Evolutionary conservation across 2,113 vertebrate genomes (phyloP), one percentile per base, ranked within the genome.

Genomic region (Sorex fumeus): DNA sequence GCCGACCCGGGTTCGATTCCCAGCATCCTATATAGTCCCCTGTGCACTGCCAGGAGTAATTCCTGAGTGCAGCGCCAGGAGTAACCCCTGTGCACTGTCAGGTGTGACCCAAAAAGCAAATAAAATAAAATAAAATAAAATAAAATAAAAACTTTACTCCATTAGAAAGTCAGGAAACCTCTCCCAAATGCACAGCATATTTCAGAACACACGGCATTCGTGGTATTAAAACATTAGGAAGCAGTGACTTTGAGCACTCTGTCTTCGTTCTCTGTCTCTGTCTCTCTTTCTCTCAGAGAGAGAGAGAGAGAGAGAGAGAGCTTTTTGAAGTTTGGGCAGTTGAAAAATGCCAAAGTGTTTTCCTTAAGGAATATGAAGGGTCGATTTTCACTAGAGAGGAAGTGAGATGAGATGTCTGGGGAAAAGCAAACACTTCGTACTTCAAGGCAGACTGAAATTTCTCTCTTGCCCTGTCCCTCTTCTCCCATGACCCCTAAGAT

Each of bases 341-440:
- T 34, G 4, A 92, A 71, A 88, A 93, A 94, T 93, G 78, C 70
- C 19, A 28, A 18, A 72, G 50, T 8, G 47, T 79, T 66, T 87
- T 94, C 90, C 40, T 93, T 40, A 91, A 93, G 95, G 94, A 96
- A 96, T 85, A 88, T 53, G 76, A 62, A 47, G 74, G 64, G 94
- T 92, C 80, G 92, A 72, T 97, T 97, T 97, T 95, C 97, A 94
- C 1, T 0, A 40, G 0, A 2, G 18, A 43, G 95, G 98, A 98
- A 98, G 96, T 86, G 80, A 94, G 93, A 93, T 88, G 91, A 89
- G 75, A 86, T 87, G 97, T 91, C 93, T 78, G 2, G 74, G 69
- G 95, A 94, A 97, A 97, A 97, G 97, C 97, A 97, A 98, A 98
- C 97, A 98, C 96, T 97, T 94, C 88, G 90, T 95, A 97, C 94